Base-by-base conservation (phyloP, 2,888 invertebrate species). In the Campoplex capitator region DNA sequence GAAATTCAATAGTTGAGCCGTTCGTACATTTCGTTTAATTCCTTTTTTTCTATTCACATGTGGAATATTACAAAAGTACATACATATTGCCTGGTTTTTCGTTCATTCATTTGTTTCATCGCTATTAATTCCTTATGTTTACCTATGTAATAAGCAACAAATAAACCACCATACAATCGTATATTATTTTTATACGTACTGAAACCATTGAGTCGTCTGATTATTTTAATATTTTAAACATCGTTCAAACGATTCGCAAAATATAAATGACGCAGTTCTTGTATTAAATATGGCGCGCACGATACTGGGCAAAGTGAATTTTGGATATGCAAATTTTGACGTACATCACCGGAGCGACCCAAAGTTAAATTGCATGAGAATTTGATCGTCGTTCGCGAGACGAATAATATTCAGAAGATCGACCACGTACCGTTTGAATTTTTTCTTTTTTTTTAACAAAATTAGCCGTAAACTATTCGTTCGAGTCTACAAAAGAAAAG, bases 1-100 rank as follows among this genome's bases (percentile, higher is more conserved):
- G 35, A 74, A 75, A 74, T 51, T 42, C 79, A n/a, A 23, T 76
- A 16, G 23, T 76, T 76, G 67, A 83, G 79, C 83, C 71, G 75
- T 54, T 32, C 54, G 79, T 75, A 75, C 70, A 51, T 79, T 80
- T 83, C 28, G 54, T 86, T 86, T 83, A 67, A 76, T 76, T 80
- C 48, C 67, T 58, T 68, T 68, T 62, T 76, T 67, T 79, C 54
- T 79, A 75, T 80, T 80, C 58, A 76, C 76, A 58, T 76, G 76
- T 71, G 76, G 70, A 86, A 80, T 80, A 84, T 84, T 86, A 86
- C 79, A 84, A 86, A 84, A 86, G 86, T 86, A 83, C 82, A 67
- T 82, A 80, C 75, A 79, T 76, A 67, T 80, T 86, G 83, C 76
- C n/a, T 77, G 45, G 56, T 77, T 68, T 23, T 65, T 54, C n/a